Conservation (phyloP, 2,113 vertebrate species). For the Arvicanthis niloticus region DNA sequence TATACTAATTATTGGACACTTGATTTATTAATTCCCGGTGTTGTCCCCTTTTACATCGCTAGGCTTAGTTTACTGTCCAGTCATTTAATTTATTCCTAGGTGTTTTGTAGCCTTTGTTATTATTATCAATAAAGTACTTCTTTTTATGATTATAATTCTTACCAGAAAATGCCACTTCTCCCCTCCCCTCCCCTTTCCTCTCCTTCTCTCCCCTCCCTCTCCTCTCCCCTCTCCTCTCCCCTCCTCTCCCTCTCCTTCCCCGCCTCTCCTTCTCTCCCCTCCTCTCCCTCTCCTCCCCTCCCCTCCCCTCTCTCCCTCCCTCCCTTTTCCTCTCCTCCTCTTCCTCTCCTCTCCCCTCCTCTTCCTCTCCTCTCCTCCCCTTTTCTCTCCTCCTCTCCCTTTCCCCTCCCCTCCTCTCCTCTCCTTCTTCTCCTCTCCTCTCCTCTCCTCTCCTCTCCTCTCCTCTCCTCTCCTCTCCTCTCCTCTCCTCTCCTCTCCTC, state of each 20-base stretch:
- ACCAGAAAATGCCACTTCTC: not conserved
- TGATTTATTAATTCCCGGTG: conserved; percentile 15
- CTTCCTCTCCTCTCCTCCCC: not conserved
- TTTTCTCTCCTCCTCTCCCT: not conserved
- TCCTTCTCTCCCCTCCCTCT: rapidly evolving
- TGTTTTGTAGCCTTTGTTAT: conserved; percentile 37
- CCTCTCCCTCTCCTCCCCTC: too few relatives aligned
- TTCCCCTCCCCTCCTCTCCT: too few relatives aligned
- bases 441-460: rapidly evolving
- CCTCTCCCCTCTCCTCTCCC: rapidly evolving
- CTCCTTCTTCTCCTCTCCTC: rapidly evolving
- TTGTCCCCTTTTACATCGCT: conserved; percentile 8
- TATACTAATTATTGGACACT: not conserved
- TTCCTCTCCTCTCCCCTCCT: too few relatives aligned
- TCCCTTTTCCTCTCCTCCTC: too few relatives aligned
- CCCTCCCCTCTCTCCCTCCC: rapidly evolving
- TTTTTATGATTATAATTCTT: not conserved
- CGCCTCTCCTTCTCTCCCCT: too few relatives aligned
- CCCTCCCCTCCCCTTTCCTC: not conserved
- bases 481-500: too few relatives aligned
- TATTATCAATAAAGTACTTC: conserved; percentile 26
- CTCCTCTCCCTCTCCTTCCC: rapidly evolving
- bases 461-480: too few relatives aligned
- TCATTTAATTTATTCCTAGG: conserved; percentile 35
- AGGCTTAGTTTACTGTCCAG: conserved; percentile 13